These are phyloP conservation scores for Matsumyia berberina DNA, from an alignment of 2,888 invertebrate species.

Conservation along the genomic window DNA sequence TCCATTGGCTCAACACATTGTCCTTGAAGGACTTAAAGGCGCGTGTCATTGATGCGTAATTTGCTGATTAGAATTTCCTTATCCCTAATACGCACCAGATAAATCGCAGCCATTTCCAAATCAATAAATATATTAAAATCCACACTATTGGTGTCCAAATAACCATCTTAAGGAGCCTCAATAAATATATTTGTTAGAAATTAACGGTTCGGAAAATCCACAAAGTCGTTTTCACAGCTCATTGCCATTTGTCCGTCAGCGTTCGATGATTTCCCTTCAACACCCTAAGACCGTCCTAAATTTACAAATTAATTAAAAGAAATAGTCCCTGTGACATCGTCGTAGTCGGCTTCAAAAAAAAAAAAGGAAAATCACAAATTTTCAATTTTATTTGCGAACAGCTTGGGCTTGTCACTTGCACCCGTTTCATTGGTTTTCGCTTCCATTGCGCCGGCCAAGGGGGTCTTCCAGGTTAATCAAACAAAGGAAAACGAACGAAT, in stretches of 20 bases:
- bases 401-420: slow-evolving; percentile 8
- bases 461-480: slow-evolving; percentile 44
- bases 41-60: no score
- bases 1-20: no score
- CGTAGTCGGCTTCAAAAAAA: no score
- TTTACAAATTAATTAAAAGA: slow-evolving; percentile 19
- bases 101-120: neutral
- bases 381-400: slow-evolving; percentile 14
- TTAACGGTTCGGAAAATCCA: slow-evolving; percentile 25
- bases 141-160: neutral
- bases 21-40: no score
- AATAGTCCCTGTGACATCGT: neutral
- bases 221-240: slow-evolving; percentile 34
- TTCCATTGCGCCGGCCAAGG: neutral
- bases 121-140: slow-evolving; percentile 18
- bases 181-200: slow-evolving; percentile 9
- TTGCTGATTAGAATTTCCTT: no score
- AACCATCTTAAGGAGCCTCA: slow-evolving; percentile 1
- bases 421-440: neutral
- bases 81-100: neutral
- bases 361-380: neutral
- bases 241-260: slow-evolving; percentile 22
- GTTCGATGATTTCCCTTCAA: neutral
- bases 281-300: neutral
- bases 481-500: slow-evolving; percentile 58